Evolutionary conservation across 2,797 vertebrate genomes (phyloP).

Genomic region (Sebastes vulpes): DNA sequence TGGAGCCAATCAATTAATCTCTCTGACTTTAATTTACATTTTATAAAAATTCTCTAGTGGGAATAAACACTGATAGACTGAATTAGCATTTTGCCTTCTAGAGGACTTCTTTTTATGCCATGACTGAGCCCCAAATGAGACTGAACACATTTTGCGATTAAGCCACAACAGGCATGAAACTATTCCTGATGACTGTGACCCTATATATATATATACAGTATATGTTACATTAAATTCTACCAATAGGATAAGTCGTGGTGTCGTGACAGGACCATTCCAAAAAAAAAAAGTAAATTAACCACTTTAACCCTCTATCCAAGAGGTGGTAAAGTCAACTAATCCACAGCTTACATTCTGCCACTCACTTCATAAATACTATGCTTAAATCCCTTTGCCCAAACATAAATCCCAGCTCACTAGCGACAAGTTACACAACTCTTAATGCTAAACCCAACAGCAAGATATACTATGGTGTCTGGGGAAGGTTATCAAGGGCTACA

Average conservation of each 20-base stretch:
- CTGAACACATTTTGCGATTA: neutral
- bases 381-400: neutral
- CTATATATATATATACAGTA: too few relatives aligned
- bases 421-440: neutral
- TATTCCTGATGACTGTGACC: neutral
- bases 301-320: neutral
- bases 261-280: neutral
- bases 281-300: neutral
- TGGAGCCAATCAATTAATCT: neutral
- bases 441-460: neutral
- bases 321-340: neutral
- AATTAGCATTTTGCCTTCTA: neutral
- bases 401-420: slow-evolving; percentile 4
- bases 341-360: neutral
- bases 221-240: neutral
- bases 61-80: neutral
- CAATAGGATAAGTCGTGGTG: neutral
- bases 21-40: neutral
- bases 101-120: neutral
- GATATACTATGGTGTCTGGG: neutral
- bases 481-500: neutral
- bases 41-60: neutral
- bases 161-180: neutral
- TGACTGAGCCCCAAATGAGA: neutral
- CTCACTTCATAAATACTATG: neutral